These are phyloP conservation scores for Caenorhabditis brenneri DNA, from an alignment of 1,140 invertebrate genomes.

Conservation along the genomic window DNA sequence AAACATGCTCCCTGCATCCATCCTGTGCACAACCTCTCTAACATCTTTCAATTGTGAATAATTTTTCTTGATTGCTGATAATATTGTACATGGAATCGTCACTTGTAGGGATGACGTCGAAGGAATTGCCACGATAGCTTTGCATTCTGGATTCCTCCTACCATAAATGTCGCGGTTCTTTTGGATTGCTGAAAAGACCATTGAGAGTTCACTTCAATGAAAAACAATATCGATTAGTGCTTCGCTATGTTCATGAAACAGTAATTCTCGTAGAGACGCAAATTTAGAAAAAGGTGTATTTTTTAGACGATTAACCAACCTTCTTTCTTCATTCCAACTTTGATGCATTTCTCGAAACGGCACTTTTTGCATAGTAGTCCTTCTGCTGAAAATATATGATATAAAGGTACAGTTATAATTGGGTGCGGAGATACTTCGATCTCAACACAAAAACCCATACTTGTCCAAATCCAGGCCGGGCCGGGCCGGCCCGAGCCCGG, in stretches of 20 bases:
- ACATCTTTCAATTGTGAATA: background rate
- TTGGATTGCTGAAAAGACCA: background rate
- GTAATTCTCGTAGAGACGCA: too few species aligned
- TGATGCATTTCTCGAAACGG: background rate
- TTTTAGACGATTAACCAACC: too few species aligned
- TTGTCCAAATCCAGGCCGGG: too few species aligned
- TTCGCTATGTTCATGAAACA: too few species aligned
- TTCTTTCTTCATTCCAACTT: constrained; percentile 19
- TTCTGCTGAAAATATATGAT: background rate
- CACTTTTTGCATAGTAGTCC: background rate
- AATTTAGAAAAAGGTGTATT: too few species aligned
- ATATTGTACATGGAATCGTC: too few species aligned
- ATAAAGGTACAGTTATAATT: too few species aligned
- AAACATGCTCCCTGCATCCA: background rate
- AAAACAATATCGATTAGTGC: too few species aligned
- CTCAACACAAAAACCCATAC: too few species aligned
- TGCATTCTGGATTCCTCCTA: background rate
- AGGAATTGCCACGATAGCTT: background rate
- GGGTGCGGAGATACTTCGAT: too few species aligned
- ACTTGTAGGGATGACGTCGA: background rate
- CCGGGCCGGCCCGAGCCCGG: too few species aligned
- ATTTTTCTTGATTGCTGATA: background rate
- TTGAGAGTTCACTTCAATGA: background rate
- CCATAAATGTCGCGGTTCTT: too few species aligned
- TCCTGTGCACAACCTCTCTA: background rate